Base-by-base conservation (phyloP, 2,888 invertebrate genomes). In the Drosophila conformis region DNA sequence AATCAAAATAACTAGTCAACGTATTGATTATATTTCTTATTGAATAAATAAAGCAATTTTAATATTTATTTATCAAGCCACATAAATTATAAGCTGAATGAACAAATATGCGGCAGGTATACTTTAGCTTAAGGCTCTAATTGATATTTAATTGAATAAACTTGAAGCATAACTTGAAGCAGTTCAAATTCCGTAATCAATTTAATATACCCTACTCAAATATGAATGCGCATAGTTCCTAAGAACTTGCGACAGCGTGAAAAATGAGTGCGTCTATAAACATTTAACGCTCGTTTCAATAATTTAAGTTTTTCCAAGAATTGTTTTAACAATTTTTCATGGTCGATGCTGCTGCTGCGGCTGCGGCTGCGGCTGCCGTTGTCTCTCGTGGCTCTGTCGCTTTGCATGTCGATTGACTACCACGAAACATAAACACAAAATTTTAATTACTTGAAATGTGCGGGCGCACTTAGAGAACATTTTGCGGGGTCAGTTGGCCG, bases 361-460 rank as follows among this genome's bases (percentile, higher is more conserved):
- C 10, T 29, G 31, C 10, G 18, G 25, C 10, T 29, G 31, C 10
- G 18, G 25, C 18, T 29, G 54, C 51, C 27, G 10, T 15, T 38
- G 33, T 21, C 46, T 38, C 38, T 3, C 52, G 36, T 1, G 27
- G 46, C 7, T 56, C 7, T 58, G 48, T 13, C 54, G 48, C 35
- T 56, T 49, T 76, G 78, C 72, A 69, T 80, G 78, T 73, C 65
- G 63, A 80, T 54, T 73, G 77, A 69, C 77, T 71, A 63, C 74
- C 68, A 56, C 69, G 65, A 77, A 89, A 85, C 83, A 89, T 89
- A 85, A 85, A 85, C 85, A 85, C 84, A 86, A 78, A 89, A 87
- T 89, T 89, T 89, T 85, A 89, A 85, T 85, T 85, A 84, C 87
- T 87, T 64, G 42, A 85, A 85, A 89, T 88, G 85, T 89, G 85